Evolutionary conservation across 2,113 vertebrate genomes (phyloP).

Genomic region (Perognathus longimembris): DNA sequence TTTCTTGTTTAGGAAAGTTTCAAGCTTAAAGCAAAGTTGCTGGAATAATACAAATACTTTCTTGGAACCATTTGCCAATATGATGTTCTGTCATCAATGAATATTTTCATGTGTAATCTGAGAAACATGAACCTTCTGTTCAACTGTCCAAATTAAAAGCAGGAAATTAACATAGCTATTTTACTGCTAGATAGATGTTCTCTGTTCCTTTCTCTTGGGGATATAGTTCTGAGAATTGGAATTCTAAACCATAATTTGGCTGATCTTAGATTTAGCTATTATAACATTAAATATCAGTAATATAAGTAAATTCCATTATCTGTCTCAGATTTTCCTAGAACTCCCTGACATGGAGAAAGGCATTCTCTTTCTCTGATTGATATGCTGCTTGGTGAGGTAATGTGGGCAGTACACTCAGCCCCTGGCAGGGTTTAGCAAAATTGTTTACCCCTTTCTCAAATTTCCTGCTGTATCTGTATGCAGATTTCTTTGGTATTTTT

Average conservation of each 20-base stretch:
- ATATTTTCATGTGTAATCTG: background rate
- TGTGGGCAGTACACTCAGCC: background rate
- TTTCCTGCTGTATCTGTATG: background rate
- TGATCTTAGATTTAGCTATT: conserved; percentile 75
- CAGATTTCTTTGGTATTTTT: background rate
- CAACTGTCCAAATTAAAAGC: background rate
- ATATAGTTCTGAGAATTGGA: conserved; percentile 66
- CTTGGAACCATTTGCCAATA: background rate
- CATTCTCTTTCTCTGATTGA: background rate
- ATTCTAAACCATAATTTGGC: conserved; percentile 69
- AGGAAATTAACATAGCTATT: background rate
- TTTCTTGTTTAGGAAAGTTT: background rate
- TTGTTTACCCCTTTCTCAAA: no score
- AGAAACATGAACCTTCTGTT: background rate
- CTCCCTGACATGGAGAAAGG: background rate
- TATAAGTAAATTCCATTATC: conserved; percentile 51
- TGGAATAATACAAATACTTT: background rate
- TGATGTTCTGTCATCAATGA: background rate
- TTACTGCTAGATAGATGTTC: no score
- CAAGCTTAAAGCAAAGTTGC: background rate
- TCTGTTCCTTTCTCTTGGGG: conserved; percentile 71
- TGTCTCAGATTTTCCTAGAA: background rate
- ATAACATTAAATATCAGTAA: conserved; percentile 75
- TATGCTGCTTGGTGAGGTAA: background rate
- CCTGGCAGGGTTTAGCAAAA: no score